phyloP scores from a whole-genome alignment of 2,113 vertebrate species.

The Emydocephalus ijimae region DNA sequence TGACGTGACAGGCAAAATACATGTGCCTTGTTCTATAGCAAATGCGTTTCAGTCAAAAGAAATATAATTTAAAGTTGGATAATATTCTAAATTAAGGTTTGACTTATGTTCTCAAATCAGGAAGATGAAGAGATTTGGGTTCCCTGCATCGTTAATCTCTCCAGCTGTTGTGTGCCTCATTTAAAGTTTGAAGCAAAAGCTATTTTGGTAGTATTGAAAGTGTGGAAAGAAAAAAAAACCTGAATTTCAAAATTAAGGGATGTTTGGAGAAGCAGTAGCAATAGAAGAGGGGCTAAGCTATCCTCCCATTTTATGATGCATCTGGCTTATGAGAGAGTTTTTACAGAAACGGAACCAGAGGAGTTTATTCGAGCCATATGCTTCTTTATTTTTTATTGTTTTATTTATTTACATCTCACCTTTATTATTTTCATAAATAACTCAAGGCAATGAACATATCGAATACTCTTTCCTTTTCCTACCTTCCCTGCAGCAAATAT shows the following conservation, averaged over 20 bases:
- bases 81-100: slow-evolving; percentile 42
- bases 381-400: not conserved
- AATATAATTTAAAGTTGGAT: slow-evolving; percentile 32
- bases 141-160: slow-evolving; percentile 41
- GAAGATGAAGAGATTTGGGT: slow-evolving; percentile 22
- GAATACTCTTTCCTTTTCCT: not conserved
- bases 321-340: not conserved
- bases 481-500: not conserved
- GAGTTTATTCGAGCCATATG: not conserved
- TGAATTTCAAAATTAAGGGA: not conserved
- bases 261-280: not conserved
- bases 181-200: slow-evolving; percentile 1
- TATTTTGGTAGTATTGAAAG: not conserved
- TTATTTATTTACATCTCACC: not conserved
- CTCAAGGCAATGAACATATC: not conserved
- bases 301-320: not conserved
- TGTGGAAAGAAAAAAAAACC: not conserved
- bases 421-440: not conserved
- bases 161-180: slow-evolving; percentile 8
- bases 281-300: not conserved
- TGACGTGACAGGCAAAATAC: slow-evolving; percentile 16
- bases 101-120: slow-evolving; percentile 38
- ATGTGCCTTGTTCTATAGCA: slow-evolving; percentile 17
- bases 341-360: not conserved
- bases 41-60: slow-evolving; percentile 45